Conservation (phyloP, 2,888 invertebrate species). For the Tipula vernalis region DNA sequence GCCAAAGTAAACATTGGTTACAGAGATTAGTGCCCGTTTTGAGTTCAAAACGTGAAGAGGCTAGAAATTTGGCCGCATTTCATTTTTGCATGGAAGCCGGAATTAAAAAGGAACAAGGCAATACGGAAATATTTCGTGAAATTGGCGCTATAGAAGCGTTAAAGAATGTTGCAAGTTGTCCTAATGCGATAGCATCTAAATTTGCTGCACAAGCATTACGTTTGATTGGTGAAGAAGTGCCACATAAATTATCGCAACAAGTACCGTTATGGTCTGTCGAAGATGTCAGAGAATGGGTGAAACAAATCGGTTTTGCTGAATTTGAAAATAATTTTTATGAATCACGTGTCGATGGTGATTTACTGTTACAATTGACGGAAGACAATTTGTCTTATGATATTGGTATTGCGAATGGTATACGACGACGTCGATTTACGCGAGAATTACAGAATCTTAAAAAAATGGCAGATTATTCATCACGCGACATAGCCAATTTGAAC, state of each 20-base stretch:
- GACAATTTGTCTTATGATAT: conserved; percentile 88
- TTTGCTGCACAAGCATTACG: conserved; percentile 87
- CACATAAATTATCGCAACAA: conserved; percentile 94
- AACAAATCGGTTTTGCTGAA: conserved; percentile 88
- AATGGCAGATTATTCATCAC: conserved; percentile 92
- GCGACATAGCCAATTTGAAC: conserved; percentile 83
- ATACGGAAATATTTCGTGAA: conserved; percentile 81
- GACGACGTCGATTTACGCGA: conserved; percentile 76
- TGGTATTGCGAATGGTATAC: conserved; percentile 84
- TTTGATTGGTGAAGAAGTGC: conserved; percentile 91
- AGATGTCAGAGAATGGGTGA: conserved; percentile 96
- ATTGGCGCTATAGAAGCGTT: conserved; percentile 92
- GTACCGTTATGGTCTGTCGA: conserved; percentile 95
- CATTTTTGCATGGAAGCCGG: conserved; percentile 99
- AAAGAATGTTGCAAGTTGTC: conserved; percentile 93
- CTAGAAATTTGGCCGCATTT: conserved; percentile 91
- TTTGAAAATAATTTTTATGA: conserved; percentile 74
- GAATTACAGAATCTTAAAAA: conserved; percentile 87
- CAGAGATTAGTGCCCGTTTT: conserved; percentile 85
- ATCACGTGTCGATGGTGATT: conserved; percentile 92
- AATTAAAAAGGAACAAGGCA: conserved; percentile 88
- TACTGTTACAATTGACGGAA: conserved; percentile 82
- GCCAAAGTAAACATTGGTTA: conserved; percentile 92
- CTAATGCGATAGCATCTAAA: conserved; percentile 94
- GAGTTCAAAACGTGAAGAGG: conserved; percentile 89